Evolutionary conservation across 1,140 invertebrate genomes (phyloP).

Genomic region (Ceratina calcarata): DNA sequence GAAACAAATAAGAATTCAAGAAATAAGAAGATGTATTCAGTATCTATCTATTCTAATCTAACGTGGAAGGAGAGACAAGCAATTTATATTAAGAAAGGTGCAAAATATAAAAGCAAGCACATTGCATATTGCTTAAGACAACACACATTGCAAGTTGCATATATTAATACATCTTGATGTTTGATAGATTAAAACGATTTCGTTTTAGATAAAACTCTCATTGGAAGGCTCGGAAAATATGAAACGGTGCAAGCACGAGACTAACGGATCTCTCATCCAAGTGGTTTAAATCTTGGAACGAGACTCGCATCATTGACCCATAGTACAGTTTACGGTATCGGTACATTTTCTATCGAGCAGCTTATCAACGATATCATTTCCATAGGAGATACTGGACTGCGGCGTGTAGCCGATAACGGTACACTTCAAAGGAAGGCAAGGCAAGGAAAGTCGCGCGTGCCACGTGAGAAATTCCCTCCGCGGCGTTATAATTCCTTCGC

Average conservation of each 20-base stretch:
- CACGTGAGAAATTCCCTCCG: slow-evolving; percentile 20
- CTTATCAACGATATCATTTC: slow-evolving; percentile 33
- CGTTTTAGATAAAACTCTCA: no score
- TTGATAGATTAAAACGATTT: no score
- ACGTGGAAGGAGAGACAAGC: no score
- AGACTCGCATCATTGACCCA: slow-evolving; percentile 7
- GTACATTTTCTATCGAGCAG: neutral
- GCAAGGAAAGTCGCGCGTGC: slow-evolving; percentile 18
- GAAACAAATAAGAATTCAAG: neutral
- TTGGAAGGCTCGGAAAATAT: neutral
- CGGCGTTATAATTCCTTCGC: slow-evolving; percentile 24
- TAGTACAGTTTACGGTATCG: neutral
- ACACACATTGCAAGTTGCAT: no score
- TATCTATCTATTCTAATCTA: no score
- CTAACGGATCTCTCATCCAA: slow-evolving; percentile 23
- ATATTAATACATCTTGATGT: no score
- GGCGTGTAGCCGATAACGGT: slow-evolving; percentile 33
- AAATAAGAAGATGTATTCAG: neutral
- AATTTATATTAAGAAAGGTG: neutral
- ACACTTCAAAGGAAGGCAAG: neutral
- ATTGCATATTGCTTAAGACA: no score
- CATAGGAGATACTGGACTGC: slow-evolving; percentile 21
- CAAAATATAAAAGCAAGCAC: no score
- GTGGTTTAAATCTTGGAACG: neutral
- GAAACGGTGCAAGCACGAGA: neutral